Evolutionary conservation across 2,113 vertebrate genomes (phyloP), one percentile per base, ranked within the genome.

Genomic region (Machaerirhynchus nigripectus): DNA sequence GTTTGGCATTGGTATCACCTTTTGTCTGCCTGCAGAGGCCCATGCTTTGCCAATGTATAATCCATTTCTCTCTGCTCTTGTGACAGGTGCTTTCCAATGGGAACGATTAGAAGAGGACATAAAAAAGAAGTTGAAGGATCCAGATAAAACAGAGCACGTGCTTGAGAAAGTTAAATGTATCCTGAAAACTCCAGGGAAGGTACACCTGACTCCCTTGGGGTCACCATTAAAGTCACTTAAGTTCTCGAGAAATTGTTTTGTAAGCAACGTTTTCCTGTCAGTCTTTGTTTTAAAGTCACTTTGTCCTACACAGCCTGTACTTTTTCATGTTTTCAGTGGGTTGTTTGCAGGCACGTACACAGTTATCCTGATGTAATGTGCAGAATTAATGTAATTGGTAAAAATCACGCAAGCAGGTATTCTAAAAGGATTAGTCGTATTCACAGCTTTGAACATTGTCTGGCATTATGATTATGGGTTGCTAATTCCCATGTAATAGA

Each of bases 51-150:
- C 52, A 14, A 37, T 65, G 57, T 47, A 3, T 55, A 61, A 60
- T 13, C n/a, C 8, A 4, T 1, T 11, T 81, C 61, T 28, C 7
- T 20, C 46, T 86, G 56, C 1, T 80, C 37, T 78, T 40, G 56
- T 87, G 33, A n/a, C 87, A 99, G 99, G 99, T 95, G 98, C 98
- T 96, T 98, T 98, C 95, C 98, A 99, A 87, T 99, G 99, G 99
- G 98, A 99, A 67, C 98, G 91, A 92, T 95, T 99, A 33, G 99
- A 99, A 98, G 98, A 99, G 76, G 98, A 98, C 23, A 95, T 99
- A 94, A 98, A 98, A 91, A 98, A 98, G 97, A 99, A 99, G 96
- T 63, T 99, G 97, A 99, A 99, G 93, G 98, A 98, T 97, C 95
- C 98, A 33, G 98, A 98, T 39, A 98, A 99, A 39, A 98, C 98